Percentiles rank a stretch among this genome's conserved stretches.
These are phyloP conservation scores for Antheraea mylitta DNA, from an alignment of 1,140 invertebrate species.

Conservation along the genomic window DNA sequence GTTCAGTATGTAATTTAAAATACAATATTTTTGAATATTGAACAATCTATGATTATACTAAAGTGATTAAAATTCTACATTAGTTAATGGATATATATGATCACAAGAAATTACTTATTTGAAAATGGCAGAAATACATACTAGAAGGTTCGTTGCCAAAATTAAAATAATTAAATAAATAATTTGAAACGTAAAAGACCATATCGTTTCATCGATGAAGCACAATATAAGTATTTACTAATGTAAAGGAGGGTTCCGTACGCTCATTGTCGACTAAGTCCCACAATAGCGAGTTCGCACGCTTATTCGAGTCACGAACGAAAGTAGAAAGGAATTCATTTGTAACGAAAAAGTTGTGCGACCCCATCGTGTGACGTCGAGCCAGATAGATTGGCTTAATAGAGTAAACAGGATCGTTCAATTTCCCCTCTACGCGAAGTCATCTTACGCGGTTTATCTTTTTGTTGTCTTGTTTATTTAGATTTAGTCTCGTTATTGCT, in stretches of 20 bases:
- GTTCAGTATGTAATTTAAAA: too few relatives aligned
- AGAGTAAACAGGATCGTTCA: constrained; percentile 1
- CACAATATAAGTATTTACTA: background rate
- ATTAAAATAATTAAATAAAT: too few relatives aligned
- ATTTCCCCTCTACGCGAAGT: background rate
- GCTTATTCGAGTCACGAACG: constrained; percentile 43
- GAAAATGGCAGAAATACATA: too few relatives aligned
- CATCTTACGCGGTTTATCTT: background rate
- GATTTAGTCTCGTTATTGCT: background rate
- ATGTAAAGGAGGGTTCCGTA: background rate
- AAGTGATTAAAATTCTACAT: too few relatives aligned
- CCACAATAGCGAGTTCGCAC: constrained; percentile 34
- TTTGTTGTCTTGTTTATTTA: background rate
- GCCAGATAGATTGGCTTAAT: background rate
- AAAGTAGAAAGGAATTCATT: constrained; percentile 35
- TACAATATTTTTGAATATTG: too few relatives aligned
- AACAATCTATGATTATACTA: too few relatives aligned
- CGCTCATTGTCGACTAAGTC: constrained; percentile 5
- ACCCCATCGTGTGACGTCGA: constrained; percentile 12
- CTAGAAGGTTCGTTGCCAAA: too few relatives aligned
- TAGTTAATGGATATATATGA: too few relatives aligned
- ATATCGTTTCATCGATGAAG: background rate
- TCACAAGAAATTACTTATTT: too few relatives aligned
- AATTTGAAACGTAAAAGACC: background rate
- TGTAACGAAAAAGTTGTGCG: constrained; percentile 44